Evolutionary conservation across 1,140 invertebrate genomes (phyloP).

Genomic region (Drosophila ananassae): DNA sequence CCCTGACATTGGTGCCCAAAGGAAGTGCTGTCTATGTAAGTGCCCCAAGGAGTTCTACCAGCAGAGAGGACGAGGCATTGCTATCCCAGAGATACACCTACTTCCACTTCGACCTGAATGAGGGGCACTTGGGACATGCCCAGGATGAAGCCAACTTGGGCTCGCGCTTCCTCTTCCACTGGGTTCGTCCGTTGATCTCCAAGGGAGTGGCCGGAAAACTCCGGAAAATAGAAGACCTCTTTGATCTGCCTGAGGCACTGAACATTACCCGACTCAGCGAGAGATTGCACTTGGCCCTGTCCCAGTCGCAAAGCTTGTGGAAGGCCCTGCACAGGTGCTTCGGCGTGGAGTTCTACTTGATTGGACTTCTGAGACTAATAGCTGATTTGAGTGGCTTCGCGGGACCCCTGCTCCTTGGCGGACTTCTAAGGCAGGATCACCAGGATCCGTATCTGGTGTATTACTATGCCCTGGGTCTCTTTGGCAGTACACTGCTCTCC

Average conservation of each 20-base stretch:
- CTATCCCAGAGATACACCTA: conserved; percentile 79
- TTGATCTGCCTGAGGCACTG: conserved; percentile 89
- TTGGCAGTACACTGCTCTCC: conserved; percentile 87
- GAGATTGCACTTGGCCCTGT: conserved; percentile 63
- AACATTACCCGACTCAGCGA: conserved; percentile 70
- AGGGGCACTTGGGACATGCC: conserved; percentile 90
- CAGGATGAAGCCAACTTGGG: conserved; percentile 90
- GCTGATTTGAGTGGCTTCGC: conserved; percentile 93
- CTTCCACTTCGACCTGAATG: conserved; percentile 84
- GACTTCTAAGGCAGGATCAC: conserved; percentile 54
- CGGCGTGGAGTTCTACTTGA: conserved; percentile 93
- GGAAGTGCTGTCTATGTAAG: conserved; percentile 59
- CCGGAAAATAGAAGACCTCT: conserved; percentile 91
- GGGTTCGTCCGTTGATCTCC: conserved; percentile 93
- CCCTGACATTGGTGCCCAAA: conserved; percentile 87
- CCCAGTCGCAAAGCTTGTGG: conserved; percentile 86
- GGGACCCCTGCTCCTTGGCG: conserved; percentile 92
- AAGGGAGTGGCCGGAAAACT: conserved; percentile 92
- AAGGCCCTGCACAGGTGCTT: conserved; percentile 92
- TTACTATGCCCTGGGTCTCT: conserved; percentile 91
- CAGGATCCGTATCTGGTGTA: conserved; percentile 87
- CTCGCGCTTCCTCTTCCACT: conserved; percentile 92
- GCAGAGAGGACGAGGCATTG: conserved; percentile 86
- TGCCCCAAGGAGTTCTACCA: neutral
- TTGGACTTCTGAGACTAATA: conserved; percentile 94